These are phyloP conservation scores for Coenonympha glycerion DNA, from an alignment of 2,888 invertebrate species.

Conservation along the genomic window DNA sequence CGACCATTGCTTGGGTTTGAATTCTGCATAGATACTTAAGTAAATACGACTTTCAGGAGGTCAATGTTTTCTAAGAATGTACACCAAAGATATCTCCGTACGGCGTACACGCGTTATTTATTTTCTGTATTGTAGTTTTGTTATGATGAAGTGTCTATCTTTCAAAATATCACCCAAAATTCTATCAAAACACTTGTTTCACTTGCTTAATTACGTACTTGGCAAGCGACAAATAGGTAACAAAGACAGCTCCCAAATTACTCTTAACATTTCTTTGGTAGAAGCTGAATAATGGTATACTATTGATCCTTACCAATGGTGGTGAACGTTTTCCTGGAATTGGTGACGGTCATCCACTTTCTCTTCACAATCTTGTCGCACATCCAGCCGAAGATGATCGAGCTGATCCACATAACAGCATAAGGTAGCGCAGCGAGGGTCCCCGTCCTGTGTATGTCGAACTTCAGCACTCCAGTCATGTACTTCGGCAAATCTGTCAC, in stretches of 20 bases:
- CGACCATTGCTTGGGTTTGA: not conserved
- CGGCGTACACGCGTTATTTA: too few relatives aligned
- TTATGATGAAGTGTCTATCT: too few relatives aligned
- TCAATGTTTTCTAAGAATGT: too few relatives aligned
- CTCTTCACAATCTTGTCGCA: constrained; percentile 81
- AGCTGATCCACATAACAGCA: constrained; percentile 79
- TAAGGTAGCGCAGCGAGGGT: constrained; percentile 79
- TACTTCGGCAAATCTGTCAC: constrained; percentile 82
- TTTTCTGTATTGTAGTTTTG: too few relatives aligned
- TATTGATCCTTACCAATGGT: constrained; percentile 74
- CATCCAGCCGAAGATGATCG: constrained; percentile 78
- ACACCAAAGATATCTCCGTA: too few relatives aligned
- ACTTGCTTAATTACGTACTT: too few relatives aligned
- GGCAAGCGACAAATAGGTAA: too few relatives aligned
- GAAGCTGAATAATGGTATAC: not conserved
- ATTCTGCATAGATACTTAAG: too few relatives aligned
- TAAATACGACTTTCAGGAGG: too few relatives aligned
- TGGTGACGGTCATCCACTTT: constrained; percentile 72
- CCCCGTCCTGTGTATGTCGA: constrained; percentile 79
- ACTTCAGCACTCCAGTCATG: constrained; percentile 80
- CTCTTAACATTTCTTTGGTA: not conserved
- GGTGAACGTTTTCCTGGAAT: constrained; percentile 79
- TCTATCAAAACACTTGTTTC: too few relatives aligned
- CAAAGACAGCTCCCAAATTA: too few relatives aligned
- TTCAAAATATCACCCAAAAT: too few relatives aligned